Percentiles rank a stretch among this genome's conserved stretches.
phyloP scores from a whole-genome alignment of 2,797 vertebrate genomes.

The Rhabdomys pumilio region DNA sequence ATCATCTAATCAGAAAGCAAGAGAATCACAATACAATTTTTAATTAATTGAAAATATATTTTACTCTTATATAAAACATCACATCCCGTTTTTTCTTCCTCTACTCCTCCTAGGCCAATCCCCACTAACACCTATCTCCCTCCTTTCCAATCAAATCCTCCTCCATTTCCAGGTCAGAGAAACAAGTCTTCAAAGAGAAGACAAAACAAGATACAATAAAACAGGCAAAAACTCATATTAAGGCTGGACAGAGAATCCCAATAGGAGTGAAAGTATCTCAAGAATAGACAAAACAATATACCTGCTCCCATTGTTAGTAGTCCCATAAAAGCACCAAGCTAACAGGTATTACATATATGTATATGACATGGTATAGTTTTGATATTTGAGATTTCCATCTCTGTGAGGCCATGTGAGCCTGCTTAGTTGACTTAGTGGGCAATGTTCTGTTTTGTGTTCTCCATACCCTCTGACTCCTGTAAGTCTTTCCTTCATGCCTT shows the following conservation, averaged over 20 bases:
- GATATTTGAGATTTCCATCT: background rate
- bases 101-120: background rate
- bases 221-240: background rate
- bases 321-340: too few relatives aligned
- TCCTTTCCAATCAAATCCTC: accelerated
- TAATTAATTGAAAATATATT: background rate
- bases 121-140: too few relatives aligned
- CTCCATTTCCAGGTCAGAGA: background rate
- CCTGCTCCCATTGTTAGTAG: background rate
- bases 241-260: background rate
- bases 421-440: background rate
- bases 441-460: background rate
- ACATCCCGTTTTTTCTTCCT: background rate
- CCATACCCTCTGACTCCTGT: background rate
- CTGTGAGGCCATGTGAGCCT: background rate
- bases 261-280: background rate
- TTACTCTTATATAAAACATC: background rate
- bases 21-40: background rate
- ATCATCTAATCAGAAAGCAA: background rate
- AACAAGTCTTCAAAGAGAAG: background rate
- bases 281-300: background rate
- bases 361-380: background rate
- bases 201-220: background rate
- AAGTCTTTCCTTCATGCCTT: background rate
- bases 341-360: background rate